Conservation (phyloP, 2,797 vertebrate species). For the Notoglanidium macrostoma region DNA sequence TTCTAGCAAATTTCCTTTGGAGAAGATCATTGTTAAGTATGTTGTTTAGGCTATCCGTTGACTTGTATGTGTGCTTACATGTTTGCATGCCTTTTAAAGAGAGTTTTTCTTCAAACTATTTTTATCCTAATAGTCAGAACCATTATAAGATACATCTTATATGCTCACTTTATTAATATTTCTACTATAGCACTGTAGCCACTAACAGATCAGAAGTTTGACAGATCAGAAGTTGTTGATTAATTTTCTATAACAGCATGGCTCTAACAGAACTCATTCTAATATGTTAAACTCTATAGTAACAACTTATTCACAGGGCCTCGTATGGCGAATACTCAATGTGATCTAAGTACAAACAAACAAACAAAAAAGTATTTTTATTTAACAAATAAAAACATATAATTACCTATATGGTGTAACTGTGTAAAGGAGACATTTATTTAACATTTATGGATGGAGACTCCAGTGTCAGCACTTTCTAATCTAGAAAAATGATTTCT, state of each 20-base stretch:
- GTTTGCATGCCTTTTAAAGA: conserved; percentile 25
- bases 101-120: background rate
- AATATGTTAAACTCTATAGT: background rate
- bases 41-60: background rate
- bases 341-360: background rate
- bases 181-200: background rate
- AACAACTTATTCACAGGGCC: background rate
- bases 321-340: background rate
- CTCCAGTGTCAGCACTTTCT: background rate
- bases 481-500: background rate
- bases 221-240: background rate
- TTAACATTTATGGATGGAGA: background rate
- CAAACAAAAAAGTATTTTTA: background rate
- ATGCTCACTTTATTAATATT: background rate
- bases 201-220: background rate
- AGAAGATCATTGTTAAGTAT: conserved; percentile 32
- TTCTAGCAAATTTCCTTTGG: conserved; percentile 22
- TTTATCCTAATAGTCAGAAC: background rate
- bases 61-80: background rate
- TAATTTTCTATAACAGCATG: background rate
- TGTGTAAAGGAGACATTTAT: background rate
- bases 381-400: background rate
- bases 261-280: background rate
- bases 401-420: background rate
- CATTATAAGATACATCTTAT: background rate